A percentile compares a stretch with the other conserved stretches of the same genome.
Evolutionary conservation across 2,113 vertebrate species (phyloP).

Genomic region (Pelecanoides urinatrix): DNA sequence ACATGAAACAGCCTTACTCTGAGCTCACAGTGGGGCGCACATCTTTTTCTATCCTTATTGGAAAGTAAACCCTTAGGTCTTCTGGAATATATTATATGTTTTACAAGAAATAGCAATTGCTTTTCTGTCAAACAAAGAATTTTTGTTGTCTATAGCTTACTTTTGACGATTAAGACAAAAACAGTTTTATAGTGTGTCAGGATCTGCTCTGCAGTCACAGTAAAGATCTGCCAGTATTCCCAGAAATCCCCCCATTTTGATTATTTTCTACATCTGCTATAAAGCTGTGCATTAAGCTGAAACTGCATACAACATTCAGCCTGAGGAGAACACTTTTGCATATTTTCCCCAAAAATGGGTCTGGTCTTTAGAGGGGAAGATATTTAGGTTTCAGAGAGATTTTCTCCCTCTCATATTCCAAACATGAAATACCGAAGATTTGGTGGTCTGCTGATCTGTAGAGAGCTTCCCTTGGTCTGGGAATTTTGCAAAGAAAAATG

Average conservation of each 20-base stretch:
- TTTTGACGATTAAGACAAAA: constrained; percentile 62
- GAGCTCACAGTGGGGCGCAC: constrained; percentile 74
- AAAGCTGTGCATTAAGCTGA: constrained; percentile 16
- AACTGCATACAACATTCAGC: constrained; percentile 33
- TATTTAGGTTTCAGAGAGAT: constrained; percentile 34
- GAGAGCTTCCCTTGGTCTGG: constrained; percentile 32
- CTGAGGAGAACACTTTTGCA: constrained; percentile 44
- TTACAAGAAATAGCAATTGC: constrained; percentile 72
- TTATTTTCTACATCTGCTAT: constrained; percentile 6
- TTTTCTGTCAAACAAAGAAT: constrained; percentile 48
- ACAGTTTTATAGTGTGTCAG: not conserved
- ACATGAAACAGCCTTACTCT: constrained; percentile 85
- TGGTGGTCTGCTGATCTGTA: constrained; percentile 28
- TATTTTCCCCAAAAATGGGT: constrained; percentile 50
- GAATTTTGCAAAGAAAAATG: constrained; percentile 44
- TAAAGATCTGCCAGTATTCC: not conserved
- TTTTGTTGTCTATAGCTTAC: constrained; percentile 50
- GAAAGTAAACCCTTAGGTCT: constrained; percentile 93
- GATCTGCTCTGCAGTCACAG: not conserved
- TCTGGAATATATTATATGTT: constrained; percentile 88
- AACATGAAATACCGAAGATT: constrained; percentile 9
- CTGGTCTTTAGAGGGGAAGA: constrained; percentile 58
- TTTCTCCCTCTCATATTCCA: constrained; percentile 39
- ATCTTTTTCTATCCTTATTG: constrained; percentile 76
- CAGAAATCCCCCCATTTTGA: not conserved